Percentiles rank a stretch among this genome's conserved stretches.
phyloP scores from a whole-genome alignment of 1,140 invertebrate genomes.

The Drosophila azteca region DNA sequence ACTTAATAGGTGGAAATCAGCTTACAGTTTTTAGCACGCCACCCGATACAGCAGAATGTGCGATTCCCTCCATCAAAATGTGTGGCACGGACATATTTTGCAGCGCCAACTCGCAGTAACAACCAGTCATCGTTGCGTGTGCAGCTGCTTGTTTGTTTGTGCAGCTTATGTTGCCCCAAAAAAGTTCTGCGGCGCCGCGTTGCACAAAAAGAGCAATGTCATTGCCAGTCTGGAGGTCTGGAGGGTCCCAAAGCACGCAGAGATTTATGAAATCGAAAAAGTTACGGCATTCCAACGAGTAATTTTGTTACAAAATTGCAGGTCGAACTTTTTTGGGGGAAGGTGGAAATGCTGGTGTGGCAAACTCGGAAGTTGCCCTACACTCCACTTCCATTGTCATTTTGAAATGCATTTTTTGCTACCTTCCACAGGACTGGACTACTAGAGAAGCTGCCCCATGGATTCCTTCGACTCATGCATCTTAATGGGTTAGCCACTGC shows the following conservation, averaged over 20 bases:
- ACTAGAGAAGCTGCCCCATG: conserved; percentile 14
- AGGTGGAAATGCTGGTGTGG: no score
- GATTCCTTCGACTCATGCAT: conserved; percentile 31
- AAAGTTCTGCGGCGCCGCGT: conserved; percentile 56
- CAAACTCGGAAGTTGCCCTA: no score
- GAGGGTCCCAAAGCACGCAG: conserved; percentile 17
- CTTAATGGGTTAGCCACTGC: conserved; percentile 42
- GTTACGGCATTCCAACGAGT: conserved; percentile 34
- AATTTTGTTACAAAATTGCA: conserved; percentile 7
- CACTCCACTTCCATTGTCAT: background rate
- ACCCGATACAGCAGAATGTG: conserved; percentile 1
- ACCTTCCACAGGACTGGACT: no score
- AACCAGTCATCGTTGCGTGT: background rate
- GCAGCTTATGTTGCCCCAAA: conserved; percentile 28
- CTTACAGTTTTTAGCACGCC: conserved; percentile 32
- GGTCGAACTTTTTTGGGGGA: no score
- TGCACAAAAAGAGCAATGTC: conserved; percentile 50
- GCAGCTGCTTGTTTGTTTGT: conserved; percentile 21
- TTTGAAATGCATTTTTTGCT: background rate
- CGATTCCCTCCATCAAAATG: conserved; percentile 31
- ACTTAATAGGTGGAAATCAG: conserved; percentile 31
- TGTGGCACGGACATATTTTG: conserved; percentile 6
- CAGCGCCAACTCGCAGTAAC: background rate
- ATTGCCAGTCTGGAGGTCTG: no score
- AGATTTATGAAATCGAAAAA: conserved; percentile 69